Conservation (phyloP, 2,888 invertebrate species). For the Melipona beecheii region DNA sequence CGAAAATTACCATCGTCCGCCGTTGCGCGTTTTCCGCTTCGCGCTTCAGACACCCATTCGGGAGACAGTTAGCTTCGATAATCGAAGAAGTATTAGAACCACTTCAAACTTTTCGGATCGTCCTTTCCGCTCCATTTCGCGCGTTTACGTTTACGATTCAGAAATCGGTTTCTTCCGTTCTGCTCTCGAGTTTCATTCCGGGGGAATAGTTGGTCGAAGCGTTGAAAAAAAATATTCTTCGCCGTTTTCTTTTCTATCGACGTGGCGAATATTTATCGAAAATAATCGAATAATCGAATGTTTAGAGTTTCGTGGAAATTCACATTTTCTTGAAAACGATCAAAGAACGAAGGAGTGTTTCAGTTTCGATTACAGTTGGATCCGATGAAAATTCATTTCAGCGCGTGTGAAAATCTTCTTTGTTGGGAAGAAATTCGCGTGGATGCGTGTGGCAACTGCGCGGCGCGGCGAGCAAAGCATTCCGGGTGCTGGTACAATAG, state of each 20-base stretch:
- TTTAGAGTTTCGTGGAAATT: too few relatives aligned
- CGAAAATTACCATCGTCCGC: background rate
- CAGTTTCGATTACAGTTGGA: too few relatives aligned
- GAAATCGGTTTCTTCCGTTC: background rate
- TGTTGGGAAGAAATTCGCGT: background rate
- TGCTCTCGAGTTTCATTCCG: background rate
- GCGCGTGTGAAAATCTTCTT: too few relatives aligned
- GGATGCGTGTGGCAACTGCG: background rate
- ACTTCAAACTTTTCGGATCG: background rate
- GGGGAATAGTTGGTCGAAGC: background rate
- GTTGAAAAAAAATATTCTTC: background rate
- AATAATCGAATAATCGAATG: too few relatives aligned
- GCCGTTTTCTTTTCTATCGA: background rate
- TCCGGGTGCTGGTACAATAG: background rate
- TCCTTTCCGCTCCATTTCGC: background rate
- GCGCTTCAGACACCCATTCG: background rate
- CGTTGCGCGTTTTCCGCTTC: background rate
- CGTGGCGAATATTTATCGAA: too few relatives aligned
- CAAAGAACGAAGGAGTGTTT: too few relatives aligned
- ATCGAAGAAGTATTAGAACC: background rate
- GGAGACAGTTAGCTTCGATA: background rate
- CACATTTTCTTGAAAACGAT: too few relatives aligned
- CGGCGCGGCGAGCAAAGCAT: conserved; percentile 13
- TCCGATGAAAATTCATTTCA: too few relatives aligned
- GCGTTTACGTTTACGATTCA: background rate